These are phyloP conservation scores for Mellivora capensis DNA, from an alignment of 2,113 vertebrate genomes.

Conservation along the genomic window DNA sequence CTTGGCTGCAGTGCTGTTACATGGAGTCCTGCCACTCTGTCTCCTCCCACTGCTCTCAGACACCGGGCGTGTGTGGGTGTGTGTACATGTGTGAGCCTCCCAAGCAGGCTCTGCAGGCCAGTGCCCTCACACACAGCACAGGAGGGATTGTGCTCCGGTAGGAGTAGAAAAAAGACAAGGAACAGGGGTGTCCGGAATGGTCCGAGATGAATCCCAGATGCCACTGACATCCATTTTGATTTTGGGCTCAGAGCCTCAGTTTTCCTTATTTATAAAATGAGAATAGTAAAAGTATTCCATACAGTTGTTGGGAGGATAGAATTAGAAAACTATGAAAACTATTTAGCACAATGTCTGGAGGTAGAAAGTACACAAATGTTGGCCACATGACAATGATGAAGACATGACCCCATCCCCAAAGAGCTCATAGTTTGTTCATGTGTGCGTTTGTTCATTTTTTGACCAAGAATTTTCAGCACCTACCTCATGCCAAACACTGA, in stretches of 20 bases:
- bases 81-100: accelerated
- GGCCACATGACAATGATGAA: accelerated
- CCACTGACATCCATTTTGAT: not conserved
- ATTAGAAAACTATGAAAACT: not conserved
- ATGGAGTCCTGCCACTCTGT: conserved; percentile 54
- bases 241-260: not conserved
- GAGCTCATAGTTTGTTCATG: not conserved
- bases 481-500: not conserved
- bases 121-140: not conserved
- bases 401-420: not conserved
- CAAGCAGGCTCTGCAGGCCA: not conserved
- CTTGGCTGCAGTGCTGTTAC: conserved; percentile 10
- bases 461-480: not conserved
- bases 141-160: not conserved
- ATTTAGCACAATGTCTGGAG: not conserved
- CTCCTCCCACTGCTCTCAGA: not conserved
- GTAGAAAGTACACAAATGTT: not conserved
- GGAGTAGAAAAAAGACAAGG: not conserved
- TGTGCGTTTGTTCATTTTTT: not conserved
- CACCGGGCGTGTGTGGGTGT: accelerated
- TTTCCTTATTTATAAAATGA: not conserved
- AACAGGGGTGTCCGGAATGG: not conserved
- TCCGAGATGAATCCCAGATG: not conserved
- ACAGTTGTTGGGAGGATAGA: not conserved
- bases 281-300: not conserved